Evolutionary conservation across 2,888 invertebrate genomes (phyloP), one percentile per base, ranked within the genome.

Genomic region (Isoperla grammatica): DNA sequence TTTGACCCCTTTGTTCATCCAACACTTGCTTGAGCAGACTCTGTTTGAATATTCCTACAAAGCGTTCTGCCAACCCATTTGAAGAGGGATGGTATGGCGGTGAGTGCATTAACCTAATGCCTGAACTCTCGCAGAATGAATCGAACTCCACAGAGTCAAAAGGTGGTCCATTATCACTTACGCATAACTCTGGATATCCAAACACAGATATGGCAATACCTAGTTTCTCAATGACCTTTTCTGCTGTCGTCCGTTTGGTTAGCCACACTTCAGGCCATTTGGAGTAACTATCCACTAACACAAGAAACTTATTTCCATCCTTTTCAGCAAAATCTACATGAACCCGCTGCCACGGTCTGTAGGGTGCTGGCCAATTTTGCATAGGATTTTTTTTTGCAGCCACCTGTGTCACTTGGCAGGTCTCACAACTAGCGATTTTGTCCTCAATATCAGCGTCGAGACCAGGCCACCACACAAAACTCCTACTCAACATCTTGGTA

Each of bases 361-460:
- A 13, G n/a, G 61, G 48, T 2, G 23, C n/a, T 6, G 23, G 19
- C 57, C 57, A 57, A 43, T 12, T n/a, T 20, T 23, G n/a, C n/a
- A 22, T 48, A 3, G 48, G 48, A n/a, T n/a, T n/a, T n/a, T n/a
- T n/a, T n/a, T n/a, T n/a, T 69, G 53, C 39, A 42, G 37, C 22
- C 6, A 3, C 17, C 17, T 3, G 5, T n/a, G 5, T 23, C 23
- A 11, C 17, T 17, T 48, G 48, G 23, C 48, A 48, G 4, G 6
- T 17, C 2, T 48, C 48, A 17, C 48, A 48, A 19, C 17, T 17
- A n/a, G 2, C 4, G 3, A 17, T 17, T n/a, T n/a, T n/a, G n/a
- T 13, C 5, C 17, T 48, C 6, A 3, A 48, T 8, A 9, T 48
- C 23, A 15, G 4, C 5, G 17, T 22, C 48, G 12, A 48, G 9